Percentiles rank a stretch among this genome's conserved stretches.
Evolutionary conservation across 2,113 vertebrate genomes (phyloP).

Genomic region (Cheilinus undulatus): DNA sequence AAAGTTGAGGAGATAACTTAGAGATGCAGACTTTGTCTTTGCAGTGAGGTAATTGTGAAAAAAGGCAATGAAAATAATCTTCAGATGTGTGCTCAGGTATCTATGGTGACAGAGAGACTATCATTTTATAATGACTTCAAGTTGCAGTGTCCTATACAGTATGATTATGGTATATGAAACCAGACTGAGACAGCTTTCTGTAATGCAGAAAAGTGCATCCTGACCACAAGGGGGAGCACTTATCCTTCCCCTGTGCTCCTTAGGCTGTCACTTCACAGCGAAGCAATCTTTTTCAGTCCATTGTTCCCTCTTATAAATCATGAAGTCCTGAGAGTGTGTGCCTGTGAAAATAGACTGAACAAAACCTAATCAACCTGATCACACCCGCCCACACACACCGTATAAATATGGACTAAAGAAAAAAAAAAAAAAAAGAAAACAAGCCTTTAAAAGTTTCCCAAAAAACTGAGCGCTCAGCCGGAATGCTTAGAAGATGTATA

Average conservation of each 20-base stretch:
- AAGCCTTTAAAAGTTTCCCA: slow-evolving; percentile 14
- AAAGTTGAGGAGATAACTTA: slow-evolving; percentile 40
- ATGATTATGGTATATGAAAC: slow-evolving; percentile 18
- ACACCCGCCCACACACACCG: slow-evolving; percentile 34
- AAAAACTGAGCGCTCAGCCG: slow-evolving; percentile 5
- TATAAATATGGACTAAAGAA: slow-evolving; percentile 24
- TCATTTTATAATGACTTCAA: slow-evolving; percentile 31
- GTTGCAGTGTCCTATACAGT: slow-evolving; percentile 27
- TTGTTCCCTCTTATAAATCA: slow-evolving; percentile 77
- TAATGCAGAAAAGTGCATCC: slow-evolving; percentile 15
- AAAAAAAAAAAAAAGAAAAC: slow-evolving; percentile 19
- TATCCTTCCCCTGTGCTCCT: slow-evolving; percentile 79
- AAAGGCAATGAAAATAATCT: slow-evolving; percentile 6
- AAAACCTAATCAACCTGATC: slow-evolving; percentile 61
- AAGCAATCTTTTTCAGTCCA: slow-evolving; percentile 70
- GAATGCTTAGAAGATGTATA: neutral
- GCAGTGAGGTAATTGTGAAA: slow-evolving; percentile 30
- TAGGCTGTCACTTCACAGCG: slow-evolving; percentile 48
- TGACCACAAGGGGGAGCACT: slow-evolving; percentile 86
- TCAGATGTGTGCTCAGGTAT: slow-evolving; percentile 28
- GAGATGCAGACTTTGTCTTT: slow-evolving; percentile 21
- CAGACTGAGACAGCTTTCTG: slow-evolving; percentile 2
- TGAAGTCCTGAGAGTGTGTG: slow-evolving; percentile 57
- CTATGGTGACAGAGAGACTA: slow-evolving; percentile 31
- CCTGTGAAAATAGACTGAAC: slow-evolving; percentile 55